Conservation (phyloP, 1,140 invertebrate genomes). For the Penaeus indicus region DNA sequence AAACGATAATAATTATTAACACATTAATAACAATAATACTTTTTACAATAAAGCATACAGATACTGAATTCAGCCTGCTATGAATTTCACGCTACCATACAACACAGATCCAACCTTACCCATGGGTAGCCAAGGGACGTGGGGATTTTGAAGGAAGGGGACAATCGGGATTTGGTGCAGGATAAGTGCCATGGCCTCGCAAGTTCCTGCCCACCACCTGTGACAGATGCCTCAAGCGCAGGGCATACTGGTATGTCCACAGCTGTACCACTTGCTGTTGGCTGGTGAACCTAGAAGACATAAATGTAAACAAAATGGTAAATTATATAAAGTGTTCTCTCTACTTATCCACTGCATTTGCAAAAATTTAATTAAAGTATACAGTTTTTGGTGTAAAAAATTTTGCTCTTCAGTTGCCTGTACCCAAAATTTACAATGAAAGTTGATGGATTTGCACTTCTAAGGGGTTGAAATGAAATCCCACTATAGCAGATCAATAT, state of each 20-base stretch:
- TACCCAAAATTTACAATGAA: too few species aligned
- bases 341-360: too few species aligned
- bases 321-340: too few species aligned
- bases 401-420: too few species aligned
- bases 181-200: slow-evolving; percentile 33
- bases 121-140: slow-evolving; percentile 21
- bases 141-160: slow-evolving; percentile 45
- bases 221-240: slow-evolving; percentile 46
- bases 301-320: too few species aligned
- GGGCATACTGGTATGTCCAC: slow-evolving; percentile 45
- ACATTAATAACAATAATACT: not conserved
- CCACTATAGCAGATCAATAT: too few species aligned
- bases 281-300: slow-evolving; percentile 11
- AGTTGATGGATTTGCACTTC: too few species aligned
- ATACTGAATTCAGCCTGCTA: not conserved
- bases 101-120: slow-evolving; percentile 2
- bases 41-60: not conserved
- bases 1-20: too few species aligned
- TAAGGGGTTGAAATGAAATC: too few species aligned
- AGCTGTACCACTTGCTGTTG: slow-evolving; percentile 48
- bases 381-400: too few species aligned
- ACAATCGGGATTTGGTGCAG: slow-evolving; percentile 33
- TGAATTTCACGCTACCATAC: not conserved
- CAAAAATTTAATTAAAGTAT: too few species aligned
- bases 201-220: slow-evolving; percentile 54